phyloP scores from a whole-genome alignment of 1,140 invertebrate genomes.

The Pemphigus obesinymphae region DNA sequence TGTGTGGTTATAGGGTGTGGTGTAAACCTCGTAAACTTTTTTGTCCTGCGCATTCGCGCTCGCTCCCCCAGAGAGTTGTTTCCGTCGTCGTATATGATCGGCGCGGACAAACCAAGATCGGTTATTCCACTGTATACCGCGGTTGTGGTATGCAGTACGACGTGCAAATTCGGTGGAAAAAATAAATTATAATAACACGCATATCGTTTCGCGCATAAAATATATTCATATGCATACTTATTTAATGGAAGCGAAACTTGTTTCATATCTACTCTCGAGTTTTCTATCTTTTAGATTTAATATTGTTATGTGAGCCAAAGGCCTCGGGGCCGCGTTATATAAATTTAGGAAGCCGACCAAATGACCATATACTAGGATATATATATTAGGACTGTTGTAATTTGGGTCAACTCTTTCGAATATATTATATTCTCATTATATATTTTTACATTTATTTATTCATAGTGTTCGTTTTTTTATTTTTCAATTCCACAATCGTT shows the following conservation, averaged over 20 bases:
- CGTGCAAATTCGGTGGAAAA: background rate
- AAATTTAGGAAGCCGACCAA: slow-evolving; percentile 27
- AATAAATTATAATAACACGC: background rate
- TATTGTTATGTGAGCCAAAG: background rate
- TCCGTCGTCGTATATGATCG: too few relatives aligned
- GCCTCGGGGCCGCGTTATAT: background rate
- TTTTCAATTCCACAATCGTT: background rate
- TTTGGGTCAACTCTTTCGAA: slow-evolving; percentile 10
- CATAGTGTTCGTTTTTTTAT: background rate
- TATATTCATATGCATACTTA: background rate
- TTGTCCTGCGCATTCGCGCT: too few relatives aligned
- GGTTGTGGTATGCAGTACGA: background rate
- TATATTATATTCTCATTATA: background rate
- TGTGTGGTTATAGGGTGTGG: too few relatives aligned
- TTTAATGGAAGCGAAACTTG: slow-evolving; percentile 24
- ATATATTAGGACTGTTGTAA: background rate
- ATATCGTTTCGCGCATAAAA: too few relatives aligned
- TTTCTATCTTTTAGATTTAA: slow-evolving; percentile 4
- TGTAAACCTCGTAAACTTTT: too few relatives aligned
- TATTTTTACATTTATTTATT: background rate
- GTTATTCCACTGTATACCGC: too few relatives aligned
- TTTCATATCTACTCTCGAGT: background rate
- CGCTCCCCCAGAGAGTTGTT: too few relatives aligned
- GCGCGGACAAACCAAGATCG: too few relatives aligned
- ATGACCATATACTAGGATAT: too few relatives aligned